A percentile compares a stretch with the other conserved stretches of the same genome.
These are phyloP conservation scores for Crocuta crocuta DNA, from an alignment of 2,113 vertebrate species.

Conservation along the genomic window DNA sequence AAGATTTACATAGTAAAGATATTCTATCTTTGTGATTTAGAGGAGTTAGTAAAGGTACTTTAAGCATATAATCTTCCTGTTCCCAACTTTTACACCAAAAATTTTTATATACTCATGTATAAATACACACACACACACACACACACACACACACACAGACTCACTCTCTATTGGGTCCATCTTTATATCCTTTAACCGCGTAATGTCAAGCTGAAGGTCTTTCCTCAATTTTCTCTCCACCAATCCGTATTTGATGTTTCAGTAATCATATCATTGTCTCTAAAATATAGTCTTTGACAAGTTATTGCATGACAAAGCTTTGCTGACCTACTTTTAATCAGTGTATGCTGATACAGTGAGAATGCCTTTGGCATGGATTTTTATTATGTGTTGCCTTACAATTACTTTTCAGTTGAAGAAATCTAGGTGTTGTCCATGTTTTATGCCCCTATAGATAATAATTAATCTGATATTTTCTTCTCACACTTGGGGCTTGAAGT, in stretches of 20 bases:
- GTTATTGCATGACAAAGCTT: background rate
- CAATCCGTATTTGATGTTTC: background rate
- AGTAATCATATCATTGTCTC: background rate
- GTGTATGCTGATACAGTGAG: background rate
- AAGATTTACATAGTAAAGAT: background rate
- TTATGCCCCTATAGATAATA: background rate
- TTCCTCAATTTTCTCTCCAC: background rate
- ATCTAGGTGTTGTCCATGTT: background rate
- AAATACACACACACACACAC: no score
- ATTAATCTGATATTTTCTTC: background rate
- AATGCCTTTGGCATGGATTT: background rate
- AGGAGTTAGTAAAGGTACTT: background rate
- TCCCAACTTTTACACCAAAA: background rate
- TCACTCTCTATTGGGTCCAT: accelerated
- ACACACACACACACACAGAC: no score
- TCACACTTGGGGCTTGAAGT: background rate
- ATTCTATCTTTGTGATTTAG: background rate
- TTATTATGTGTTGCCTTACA: background rate
- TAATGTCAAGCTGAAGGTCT: background rate
- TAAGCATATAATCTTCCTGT: background rate
- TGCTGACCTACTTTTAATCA: background rate
- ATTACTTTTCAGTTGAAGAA: background rate
- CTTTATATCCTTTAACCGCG: background rate
- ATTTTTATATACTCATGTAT: background rate
- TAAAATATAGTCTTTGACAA: background rate